A percentile compares a stretch with the other conserved stretches of the same genome.
phyloP scores from a whole-genome alignment of 2,888 invertebrate species.

The Ariolimax columbianus region DNA sequence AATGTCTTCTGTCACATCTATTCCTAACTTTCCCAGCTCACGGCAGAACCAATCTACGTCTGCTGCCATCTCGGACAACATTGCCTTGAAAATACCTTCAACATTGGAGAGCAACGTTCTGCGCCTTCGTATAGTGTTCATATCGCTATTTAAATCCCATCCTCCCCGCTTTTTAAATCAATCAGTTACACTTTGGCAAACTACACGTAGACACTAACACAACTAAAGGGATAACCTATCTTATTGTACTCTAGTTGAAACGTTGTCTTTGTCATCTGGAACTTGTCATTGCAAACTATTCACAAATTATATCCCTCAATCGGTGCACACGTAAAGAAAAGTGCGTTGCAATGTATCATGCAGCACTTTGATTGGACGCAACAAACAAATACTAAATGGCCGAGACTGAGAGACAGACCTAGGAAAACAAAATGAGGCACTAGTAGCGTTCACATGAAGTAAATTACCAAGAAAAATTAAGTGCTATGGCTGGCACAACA shows the following conservation, averaged over 20 bases:
- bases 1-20: conserved; percentile 74
- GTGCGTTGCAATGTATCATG: background rate
- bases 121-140: background rate
- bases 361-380: background rate
- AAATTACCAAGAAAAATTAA: background rate
- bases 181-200: background rate
- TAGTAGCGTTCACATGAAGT: background rate
- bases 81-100: background rate
- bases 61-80: conserved; percentile 66
- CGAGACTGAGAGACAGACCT: background rate
- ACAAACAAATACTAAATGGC: background rate
- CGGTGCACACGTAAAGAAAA: background rate
- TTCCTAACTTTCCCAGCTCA: conserved; percentile 71
- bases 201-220: background rate
- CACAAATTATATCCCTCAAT: too few species aligned
- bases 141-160: conserved; percentile 8
- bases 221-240: background rate
- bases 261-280: too few species aligned
- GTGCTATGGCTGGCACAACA: background rate
- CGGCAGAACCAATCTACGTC: conserved; percentile 73
- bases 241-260: too few species aligned
- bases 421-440: background rate
- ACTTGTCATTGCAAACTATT: too few species aligned
- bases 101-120: background rate
- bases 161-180: too few species aligned